Evolutionary conservation across 1,140 invertebrate species (phyloP), one percentile per base, ranked within the genome.

Genomic region (Helicoverpa armigera): DNA sequence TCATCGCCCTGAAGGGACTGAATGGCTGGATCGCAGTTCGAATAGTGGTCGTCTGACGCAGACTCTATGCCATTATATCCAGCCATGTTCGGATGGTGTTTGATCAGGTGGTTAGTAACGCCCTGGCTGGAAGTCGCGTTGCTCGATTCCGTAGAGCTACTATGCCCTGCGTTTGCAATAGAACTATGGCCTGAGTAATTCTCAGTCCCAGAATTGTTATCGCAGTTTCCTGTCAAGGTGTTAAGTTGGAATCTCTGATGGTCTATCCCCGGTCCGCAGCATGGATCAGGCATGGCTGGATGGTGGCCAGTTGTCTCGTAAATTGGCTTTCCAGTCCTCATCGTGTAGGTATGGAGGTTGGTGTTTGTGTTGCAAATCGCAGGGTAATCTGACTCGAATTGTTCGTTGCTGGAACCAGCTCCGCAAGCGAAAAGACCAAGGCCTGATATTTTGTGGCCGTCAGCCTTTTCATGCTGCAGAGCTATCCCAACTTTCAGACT

Each of bases 331-430:
- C 97, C 97, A 1, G 97, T 97, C 72, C 97, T 96, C 90, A 98
- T 95, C 7, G 97, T 97, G 86, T 98, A 98, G 48, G 98, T 98
- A 76, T 98, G 96, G 14, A 98, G 96, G 84, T 98, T 98, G 16
- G 98, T 97, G 88, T 98, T 98, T 1, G 97, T 97, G 84, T 97
- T 98, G 87, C 97, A 98, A 85, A 98, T 97, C 31, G 98, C 97
- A 0, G 98, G 98, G 91, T 98, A 98, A 83, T 97, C 97, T 0
- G 97, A 97, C 84, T 96, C 96, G 85, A 97, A 97, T 89, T 98
- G 98, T 79, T 97, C 97, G 35, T 97, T 97, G 79, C 97, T 97
- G 2, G 97, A 97, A 9, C 96, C 97, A 13, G 96, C 97, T 1
- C 97, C 97, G 86, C 97, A 98, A 1, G 97, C 97, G 89, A 97